These are phyloP conservation scores for Leptura quadrifasciata DNA, from an alignment of 2,888 invertebrate species.

Conservation along the genomic window DNA sequence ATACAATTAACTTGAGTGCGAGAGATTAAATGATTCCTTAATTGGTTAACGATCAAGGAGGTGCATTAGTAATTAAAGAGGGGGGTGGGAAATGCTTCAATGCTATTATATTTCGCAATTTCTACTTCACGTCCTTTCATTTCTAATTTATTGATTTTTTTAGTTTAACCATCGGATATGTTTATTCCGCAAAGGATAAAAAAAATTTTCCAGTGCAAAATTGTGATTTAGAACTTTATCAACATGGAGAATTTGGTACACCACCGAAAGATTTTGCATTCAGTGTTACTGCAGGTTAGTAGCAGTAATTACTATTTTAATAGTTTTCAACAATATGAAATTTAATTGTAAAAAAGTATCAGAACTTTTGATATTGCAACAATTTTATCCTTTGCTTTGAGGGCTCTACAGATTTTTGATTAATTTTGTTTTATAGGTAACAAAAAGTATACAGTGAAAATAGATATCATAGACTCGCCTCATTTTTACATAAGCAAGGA, in stretches of 20 bases:
- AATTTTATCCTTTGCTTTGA: too few species aligned
- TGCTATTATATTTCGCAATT: too few species aligned
- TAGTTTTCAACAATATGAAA: too few species aligned
- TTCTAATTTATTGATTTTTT: slow-evolving; percentile 57
- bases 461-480: slow-evolving; percentile 76
- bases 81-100: too few species aligned
- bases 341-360: too few species aligned
- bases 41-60: too few species aligned
- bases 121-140: too few species aligned
- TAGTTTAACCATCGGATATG: slow-evolving; percentile 80
- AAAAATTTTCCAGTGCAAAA: slow-evolving; percentile 73
- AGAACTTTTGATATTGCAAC: too few species aligned
- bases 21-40: too few species aligned
- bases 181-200: slow-evolving; percentile 74
- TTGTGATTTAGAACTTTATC: slow-evolving; percentile 77
- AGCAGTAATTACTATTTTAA: not conserved
- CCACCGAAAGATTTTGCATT: slow-evolving; percentile 80
- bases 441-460: slow-evolving; percentile 75
- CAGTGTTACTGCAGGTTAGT: slow-evolving; percentile 77
- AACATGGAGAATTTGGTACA: slow-evolving; percentile 78
- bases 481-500: slow-evolving; percentile 78
- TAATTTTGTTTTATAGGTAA: slow-evolving; percentile 72
- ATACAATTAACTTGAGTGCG: too few species aligned
- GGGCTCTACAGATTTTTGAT: not conserved
- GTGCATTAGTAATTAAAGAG: too few species aligned